Evolutionary conservation across 2,797 vertebrate species (phyloP).

Genomic region (Neosalanx taihuensis): DNA sequence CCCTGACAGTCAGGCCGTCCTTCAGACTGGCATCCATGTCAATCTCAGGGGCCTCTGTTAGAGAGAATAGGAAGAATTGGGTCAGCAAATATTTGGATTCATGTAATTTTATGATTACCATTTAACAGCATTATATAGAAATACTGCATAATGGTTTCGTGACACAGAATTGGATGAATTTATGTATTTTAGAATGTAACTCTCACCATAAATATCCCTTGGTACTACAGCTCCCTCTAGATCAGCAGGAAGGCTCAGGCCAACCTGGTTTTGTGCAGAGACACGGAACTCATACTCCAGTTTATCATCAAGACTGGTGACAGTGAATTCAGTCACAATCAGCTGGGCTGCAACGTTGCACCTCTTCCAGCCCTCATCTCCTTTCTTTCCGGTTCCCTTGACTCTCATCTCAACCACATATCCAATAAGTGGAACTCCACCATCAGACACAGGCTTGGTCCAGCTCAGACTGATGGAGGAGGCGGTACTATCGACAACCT

Average conservation of each 20-base stretch:
- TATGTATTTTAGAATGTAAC: conserved; percentile 8
- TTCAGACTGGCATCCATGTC: conserved; percentile 91
- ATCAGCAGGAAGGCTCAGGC: conserved; percentile 90
- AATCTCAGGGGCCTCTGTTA: conserved; percentile 91
- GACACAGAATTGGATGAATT: background rate
- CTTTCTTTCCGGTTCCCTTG: conserved; percentile 79
- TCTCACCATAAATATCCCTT: conserved; percentile 91
- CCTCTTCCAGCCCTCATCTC: conserved; percentile 91
- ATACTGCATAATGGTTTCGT: background rate
- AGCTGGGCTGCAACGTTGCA: conserved; percentile 95
- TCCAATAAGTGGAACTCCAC: conserved; percentile 92
- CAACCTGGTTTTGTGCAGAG: conserved; percentile 96
- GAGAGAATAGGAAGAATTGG: conserved; percentile 26
- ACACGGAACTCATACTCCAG: conserved; percentile 93
- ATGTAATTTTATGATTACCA: background rate
- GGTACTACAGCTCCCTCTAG: conserved; percentile 87
- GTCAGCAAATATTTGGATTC: background rate
- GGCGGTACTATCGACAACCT: conserved; percentile 91
- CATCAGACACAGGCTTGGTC: conserved; percentile 92
- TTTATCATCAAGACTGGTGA: conserved; percentile 85
- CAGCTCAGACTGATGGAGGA: conserved; percentile 85
- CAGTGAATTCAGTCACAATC: conserved; percentile 88
- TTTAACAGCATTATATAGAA: background rate
- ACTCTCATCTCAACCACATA: conserved; percentile 92
- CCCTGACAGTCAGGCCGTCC: conserved; percentile 88